A percentile compares a stretch with the other conserved stretches of the same genome.
phyloP scores from a whole-genome alignment of 2,113 vertebrate genomes.

The Ursus arctos region DNA sequence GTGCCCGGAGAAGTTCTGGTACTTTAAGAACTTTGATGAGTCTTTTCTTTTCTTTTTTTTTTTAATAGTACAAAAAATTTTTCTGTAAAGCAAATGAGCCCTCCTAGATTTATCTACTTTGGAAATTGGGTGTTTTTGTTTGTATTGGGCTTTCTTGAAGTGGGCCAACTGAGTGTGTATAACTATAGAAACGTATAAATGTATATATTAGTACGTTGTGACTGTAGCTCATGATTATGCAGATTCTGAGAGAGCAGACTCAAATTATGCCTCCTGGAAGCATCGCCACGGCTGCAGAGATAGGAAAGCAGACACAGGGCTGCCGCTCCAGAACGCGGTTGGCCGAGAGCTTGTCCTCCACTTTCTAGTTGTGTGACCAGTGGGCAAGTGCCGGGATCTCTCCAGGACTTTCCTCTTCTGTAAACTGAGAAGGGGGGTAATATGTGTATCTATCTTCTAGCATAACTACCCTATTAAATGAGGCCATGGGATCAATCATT shows the following conservation, averaged over 20 bases:
- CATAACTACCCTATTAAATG: neutral
- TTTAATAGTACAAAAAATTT: neutral
- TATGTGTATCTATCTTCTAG: neutral
- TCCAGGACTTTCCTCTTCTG: constrained; percentile 22
- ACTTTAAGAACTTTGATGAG: neutral
- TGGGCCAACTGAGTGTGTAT: neutral
- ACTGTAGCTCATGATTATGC: constrained; percentile 58
- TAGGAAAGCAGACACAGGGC: neutral
- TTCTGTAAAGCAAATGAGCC: constrained; percentile 62
- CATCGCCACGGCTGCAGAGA: neutral
- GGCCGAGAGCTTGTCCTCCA: neutral
- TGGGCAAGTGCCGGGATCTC: neutral
- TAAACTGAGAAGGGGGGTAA: neutral
- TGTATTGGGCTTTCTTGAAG: neutral
- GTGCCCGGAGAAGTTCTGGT: neutral
- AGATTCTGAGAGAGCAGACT: constrained; percentile 46
- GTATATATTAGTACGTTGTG: constrained; percentile 8
- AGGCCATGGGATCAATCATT: neutral
- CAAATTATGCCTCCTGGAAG: constrained; percentile 58
- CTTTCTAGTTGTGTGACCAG: neutral
- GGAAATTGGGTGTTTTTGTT: constrained; percentile 29
- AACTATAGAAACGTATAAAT: neutral
- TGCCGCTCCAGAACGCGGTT: neutral
- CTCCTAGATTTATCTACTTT: constrained; percentile 66
- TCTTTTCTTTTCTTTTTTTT: neutral